Conservation (phyloP, 2,113 vertebrate species). For the Percina caprodes region DNA sequence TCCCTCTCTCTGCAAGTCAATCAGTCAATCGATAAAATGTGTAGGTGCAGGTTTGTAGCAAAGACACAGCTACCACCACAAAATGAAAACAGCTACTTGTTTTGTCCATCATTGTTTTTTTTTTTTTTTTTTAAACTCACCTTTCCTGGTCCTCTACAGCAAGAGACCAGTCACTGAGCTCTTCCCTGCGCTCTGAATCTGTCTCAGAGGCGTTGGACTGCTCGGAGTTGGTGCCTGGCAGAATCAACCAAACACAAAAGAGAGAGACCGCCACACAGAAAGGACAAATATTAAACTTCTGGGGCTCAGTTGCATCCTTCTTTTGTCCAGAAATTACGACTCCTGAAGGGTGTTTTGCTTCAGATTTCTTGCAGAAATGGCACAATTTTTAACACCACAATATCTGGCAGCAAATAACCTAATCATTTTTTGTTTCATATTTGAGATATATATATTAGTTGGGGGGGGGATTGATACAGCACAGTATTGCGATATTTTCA, state of each 20-base stretch:
- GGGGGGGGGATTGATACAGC: too few relatives aligned
- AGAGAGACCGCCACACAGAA: not conserved
- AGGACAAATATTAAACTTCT: not conserved
- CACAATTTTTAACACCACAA: not conserved
- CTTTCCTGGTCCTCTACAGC: conserved; percentile 91
- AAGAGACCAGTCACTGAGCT: conserved; percentile 97
- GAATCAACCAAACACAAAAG: not conserved
- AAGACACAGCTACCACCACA: not conserved
- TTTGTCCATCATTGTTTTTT: not conserved
- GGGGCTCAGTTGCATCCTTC: not conserved
- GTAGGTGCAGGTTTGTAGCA: not conserved
- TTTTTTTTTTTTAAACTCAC: conserved; percentile 6
- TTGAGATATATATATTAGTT: too few relatives aligned
- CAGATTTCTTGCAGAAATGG: not conserved
- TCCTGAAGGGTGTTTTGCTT: not conserved
- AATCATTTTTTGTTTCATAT: not conserved
- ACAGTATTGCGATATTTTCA: too few relatives aligned
- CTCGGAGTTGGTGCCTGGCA: conserved; percentile 95
- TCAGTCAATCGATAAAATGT: not conserved
- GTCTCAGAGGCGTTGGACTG: conserved; percentile 98
- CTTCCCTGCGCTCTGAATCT: conserved; percentile 95
- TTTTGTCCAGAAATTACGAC: not conserved
- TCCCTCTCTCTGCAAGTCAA: conserved; percentile 85
- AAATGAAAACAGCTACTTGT: not conserved
- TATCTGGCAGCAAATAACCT: not conserved